phyloP scores from a whole-genome alignment of 2,113 vertebrate genomes.

The Pantherophis guttatus region DNA sequence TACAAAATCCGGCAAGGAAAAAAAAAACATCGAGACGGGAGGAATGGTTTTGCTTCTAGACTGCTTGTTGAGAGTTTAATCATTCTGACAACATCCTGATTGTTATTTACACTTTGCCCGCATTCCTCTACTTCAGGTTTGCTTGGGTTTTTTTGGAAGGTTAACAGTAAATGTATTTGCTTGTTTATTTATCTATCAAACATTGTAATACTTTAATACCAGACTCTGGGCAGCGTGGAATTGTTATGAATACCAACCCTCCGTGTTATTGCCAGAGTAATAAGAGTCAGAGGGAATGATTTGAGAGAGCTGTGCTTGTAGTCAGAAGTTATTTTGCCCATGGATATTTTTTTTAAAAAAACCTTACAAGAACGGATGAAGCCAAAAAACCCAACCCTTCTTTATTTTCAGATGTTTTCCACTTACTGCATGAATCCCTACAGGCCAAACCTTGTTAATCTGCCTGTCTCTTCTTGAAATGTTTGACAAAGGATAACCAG shows the following conservation, averaged over 20 bases:
- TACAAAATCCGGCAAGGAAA: not conserved
- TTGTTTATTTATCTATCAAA: not conserved
- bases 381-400: not conserved
- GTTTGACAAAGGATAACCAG: not conserved
- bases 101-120: not conserved
- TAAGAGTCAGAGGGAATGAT: not conserved
- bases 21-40: constrained; percentile 20
- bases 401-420: not conserved
- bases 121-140: not conserved
- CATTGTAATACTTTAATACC: not conserved
- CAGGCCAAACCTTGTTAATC: not conserved
- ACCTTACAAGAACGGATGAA: not conserved
- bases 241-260: not conserved
- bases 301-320: not conserved
- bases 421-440: not conserved
- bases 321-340: not conserved
- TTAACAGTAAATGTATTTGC: not conserved
- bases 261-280: not conserved
- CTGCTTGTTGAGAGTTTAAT: not conserved
- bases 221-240: not conserved
- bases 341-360: not conserved
- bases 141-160: not conserved
- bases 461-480: not conserved
- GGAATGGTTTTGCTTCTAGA: constrained; percentile 6
- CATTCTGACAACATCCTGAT: not conserved